Evolutionary conservation across 1,140 invertebrate species (phyloP).

Genomic region (Dendrolimus punctatus): DNA sequence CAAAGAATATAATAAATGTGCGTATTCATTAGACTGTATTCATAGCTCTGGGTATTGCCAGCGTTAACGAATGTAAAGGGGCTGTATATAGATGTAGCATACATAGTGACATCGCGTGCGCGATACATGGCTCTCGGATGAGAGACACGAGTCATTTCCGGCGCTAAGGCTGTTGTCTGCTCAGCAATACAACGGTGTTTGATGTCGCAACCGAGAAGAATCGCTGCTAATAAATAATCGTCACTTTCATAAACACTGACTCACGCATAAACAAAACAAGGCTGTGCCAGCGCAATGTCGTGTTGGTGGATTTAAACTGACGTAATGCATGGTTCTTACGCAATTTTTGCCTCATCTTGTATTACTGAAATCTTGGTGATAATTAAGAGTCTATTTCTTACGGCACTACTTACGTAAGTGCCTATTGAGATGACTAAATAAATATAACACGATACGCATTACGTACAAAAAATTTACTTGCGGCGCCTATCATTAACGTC

Average conservation of each 20-base stretch:
- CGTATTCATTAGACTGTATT: background rate
- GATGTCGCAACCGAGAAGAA: slow-evolving; percentile 38
- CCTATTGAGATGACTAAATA: too few relatives aligned
- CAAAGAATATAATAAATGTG: too few relatives aligned
- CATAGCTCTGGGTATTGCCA: background rate
- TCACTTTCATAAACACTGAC: slow-evolving; percentile 59
- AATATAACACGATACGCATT: too few relatives aligned
- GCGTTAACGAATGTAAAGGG: slow-evolving; percentile 6
- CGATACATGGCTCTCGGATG: slow-evolving; percentile 35
- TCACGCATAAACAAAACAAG: slow-evolving; percentile 41
- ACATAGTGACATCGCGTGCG: slow-evolving; percentile 42
- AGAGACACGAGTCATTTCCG: slow-evolving; percentile 58
- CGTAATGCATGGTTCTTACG: slow-evolving; percentile 24
- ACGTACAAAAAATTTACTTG: too few relatives aligned
- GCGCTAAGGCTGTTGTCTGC: slow-evolving; percentile 26
- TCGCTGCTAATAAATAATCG: slow-evolving; percentile 62
- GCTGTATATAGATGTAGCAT: slow-evolving; percentile 18
- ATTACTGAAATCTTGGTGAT: slow-evolving; percentile 22
- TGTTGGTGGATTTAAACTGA: slow-evolving; percentile 38
- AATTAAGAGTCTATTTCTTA: slow-evolving; percentile 12
- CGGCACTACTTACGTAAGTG: too few relatives aligned
- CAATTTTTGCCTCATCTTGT: slow-evolving; percentile 31
- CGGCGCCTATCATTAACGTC: too few relatives aligned
- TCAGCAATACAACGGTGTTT: slow-evolving; percentile 14
- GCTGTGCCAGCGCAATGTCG: slow-evolving; percentile 10